phyloP scores from a whole-genome alignment of 2,888 invertebrate genomes.

The Zootermopsis nevadensis region DNA sequence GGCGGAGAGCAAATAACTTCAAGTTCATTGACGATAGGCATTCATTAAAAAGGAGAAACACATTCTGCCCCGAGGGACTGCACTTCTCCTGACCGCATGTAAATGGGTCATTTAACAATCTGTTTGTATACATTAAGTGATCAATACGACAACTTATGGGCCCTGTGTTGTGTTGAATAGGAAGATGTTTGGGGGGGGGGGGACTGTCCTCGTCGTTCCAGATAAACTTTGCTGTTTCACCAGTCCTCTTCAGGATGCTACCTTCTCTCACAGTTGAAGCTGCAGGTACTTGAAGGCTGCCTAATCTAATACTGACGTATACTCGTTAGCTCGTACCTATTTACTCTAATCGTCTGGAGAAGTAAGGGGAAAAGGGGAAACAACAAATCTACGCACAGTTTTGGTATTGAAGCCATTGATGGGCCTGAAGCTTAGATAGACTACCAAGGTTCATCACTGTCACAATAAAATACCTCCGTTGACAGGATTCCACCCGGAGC shows the following conservation, averaged over 20 bases:
- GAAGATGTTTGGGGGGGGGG: neutral
- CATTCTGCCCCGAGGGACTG: neutral
- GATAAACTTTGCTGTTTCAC: conserved; percentile 8
- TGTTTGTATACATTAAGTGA: conserved; percentile 50
- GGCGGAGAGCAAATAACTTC: conserved; percentile 42
- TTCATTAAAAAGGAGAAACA: conserved; percentile 28
- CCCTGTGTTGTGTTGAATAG: conserved; percentile 7
- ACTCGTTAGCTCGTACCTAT: too few relatives aligned
- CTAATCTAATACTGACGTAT: neutral
- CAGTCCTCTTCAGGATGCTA: conserved; percentile 12
- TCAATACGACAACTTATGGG: conserved; percentile 48
- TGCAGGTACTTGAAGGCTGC: neutral
- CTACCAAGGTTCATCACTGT: too few relatives aligned
- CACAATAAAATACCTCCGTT: too few relatives aligned
- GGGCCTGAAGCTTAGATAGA: too few relatives aligned
- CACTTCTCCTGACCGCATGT: conserved; percentile 40
- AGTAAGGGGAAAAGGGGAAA: too few relatives aligned
- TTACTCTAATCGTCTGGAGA: too few relatives aligned
- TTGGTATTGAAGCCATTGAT: too few relatives aligned
- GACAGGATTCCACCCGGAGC: too few relatives aligned
- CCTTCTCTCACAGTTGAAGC: neutral
- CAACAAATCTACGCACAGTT: too few relatives aligned
- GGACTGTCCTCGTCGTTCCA: neutral
- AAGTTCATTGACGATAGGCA: conserved; percentile 36
- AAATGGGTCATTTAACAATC: conserved; percentile 51